Evolutionary conservation across 2,888 invertebrate genomes (phyloP), one percentile per base, ranked within the genome.

Genomic region (Blastobasis lacticolella): DNA sequence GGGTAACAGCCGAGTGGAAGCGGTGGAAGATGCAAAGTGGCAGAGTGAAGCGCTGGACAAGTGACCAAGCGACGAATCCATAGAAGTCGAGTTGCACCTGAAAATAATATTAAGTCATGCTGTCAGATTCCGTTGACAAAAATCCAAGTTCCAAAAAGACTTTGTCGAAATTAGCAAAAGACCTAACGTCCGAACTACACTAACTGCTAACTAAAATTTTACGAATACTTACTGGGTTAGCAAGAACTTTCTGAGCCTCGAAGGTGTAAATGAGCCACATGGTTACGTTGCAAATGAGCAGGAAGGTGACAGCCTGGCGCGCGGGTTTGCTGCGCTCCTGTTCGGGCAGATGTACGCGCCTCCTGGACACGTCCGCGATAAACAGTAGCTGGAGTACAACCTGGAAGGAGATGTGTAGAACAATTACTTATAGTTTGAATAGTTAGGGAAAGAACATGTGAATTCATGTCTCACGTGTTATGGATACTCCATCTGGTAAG

Each of bases 181-280:
- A 23, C 23, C 23, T 23, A 23, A 23, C 23, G 23, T 23, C 23
- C 23, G 3, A 23, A 23, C 23, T 23, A n/a, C n/a, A n/a, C n/a
- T n/a, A n/a, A n/a, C n/a, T n/a, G n/a, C 23, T 1, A 23, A 23
- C 23, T 23, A 23, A 23, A 23, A 23, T 2, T 23, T 37, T 1
- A 48, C 6, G 64, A 63, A 51, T 69, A 86, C 89, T 86, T 78
- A 94, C 95, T 60, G 97, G 97, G 87, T 97, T 97, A 62, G 95
- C 95, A 69, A 94, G 93, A 56, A 97, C 96, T 86, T 97, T 97
- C 84, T 96, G 96, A 62, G 95, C 95, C 85, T 97, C 97, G 74
- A 98, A 97, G 44, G 97, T 97, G 83, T 97, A 96, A 70, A 97
- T 95, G 60, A 97, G 94, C 94, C 97, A 98, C 94, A 98, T 95